phyloP scores from a whole-genome alignment of 2,113 vertebrate genomes.

The Euleptes europaea region DNA sequence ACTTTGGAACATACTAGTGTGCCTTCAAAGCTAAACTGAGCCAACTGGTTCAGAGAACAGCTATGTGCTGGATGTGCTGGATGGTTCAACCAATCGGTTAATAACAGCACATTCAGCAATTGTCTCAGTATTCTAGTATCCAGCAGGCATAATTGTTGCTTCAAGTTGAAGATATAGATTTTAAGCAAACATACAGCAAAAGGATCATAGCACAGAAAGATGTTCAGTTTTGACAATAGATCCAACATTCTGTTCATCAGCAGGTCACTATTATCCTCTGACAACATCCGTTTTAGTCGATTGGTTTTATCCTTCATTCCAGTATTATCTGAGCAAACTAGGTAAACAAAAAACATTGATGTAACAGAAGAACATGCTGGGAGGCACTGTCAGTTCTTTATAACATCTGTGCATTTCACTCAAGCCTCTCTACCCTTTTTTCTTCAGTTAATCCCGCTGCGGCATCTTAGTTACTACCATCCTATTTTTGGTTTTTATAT shows the following conservation, averaged over 20 bases:
- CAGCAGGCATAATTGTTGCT: background rate
- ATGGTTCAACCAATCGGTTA: background rate
- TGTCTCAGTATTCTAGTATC: background rate
- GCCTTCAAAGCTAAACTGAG: constrained; percentile 19
- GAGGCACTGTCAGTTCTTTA: constrained; percentile 8
- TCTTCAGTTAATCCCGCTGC: background rate
- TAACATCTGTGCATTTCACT: constrained; percentile 8
- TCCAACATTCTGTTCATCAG: background rate
- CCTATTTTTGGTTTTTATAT: background rate
- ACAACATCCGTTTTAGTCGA: background rate
- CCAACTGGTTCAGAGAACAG: background rate
- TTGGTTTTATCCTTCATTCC: constrained; percentile 13
- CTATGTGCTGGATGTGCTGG: background rate
- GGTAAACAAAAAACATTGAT: background rate
- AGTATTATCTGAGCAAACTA: background rate
- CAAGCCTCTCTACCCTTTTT: constrained; percentile 4
- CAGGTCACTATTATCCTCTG: accelerated
- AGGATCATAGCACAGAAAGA: background rate
- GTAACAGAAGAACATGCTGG: background rate
- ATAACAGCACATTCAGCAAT: background rate
- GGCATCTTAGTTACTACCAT: background rate
- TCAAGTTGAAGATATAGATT: background rate
- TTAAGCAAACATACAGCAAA: background rate
- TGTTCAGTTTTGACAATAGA: constrained; percentile 19
- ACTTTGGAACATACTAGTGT: background rate